A percentile compares a stretch with the other conserved stretches of the same genome.
phyloP scores from a whole-genome alignment of 2,113 vertebrate genomes.

The Bettongia penicillata region DNA sequence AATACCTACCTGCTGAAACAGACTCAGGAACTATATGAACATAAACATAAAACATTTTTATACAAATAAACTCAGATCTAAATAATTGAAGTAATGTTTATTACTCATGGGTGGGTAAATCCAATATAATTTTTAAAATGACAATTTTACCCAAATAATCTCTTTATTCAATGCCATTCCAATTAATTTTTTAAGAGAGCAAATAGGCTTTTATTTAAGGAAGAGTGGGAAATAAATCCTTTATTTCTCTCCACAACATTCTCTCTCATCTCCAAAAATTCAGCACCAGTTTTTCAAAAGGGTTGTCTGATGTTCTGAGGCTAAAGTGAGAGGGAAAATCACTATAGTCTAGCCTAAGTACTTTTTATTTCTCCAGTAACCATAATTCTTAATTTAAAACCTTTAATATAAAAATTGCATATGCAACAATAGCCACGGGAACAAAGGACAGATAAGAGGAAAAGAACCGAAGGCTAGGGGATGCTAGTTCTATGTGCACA shows the following conservation, averaged over 20 bases:
- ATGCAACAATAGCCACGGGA: slow-evolving; percentile 34
- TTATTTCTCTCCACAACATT: neutral
- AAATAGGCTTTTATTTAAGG: neutral
- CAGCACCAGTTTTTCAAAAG: neutral
- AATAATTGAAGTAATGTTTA: too few species aligned
- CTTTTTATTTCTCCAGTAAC: slow-evolving; percentile 70
- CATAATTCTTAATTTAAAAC: slow-evolving; percentile 68
- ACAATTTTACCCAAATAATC: too few species aligned
- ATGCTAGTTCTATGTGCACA: slow-evolving; percentile 13
- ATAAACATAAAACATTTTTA: too few species aligned
- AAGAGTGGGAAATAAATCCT: neutral
- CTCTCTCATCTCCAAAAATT: neutral
- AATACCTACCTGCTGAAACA: too few species aligned
- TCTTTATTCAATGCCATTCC: too few species aligned
- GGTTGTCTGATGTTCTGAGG: neutral
- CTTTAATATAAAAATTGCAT: slow-evolving; percentile 59
- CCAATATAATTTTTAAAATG: too few species aligned
- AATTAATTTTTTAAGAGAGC: neutral
- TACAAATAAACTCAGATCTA: too few species aligned
- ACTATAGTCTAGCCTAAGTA: slow-evolving; percentile 60
- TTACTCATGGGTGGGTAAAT: too few species aligned
- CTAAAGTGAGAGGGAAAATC: neutral
- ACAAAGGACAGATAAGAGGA: neutral
- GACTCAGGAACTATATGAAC: too few species aligned
- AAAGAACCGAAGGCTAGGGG: too few species aligned